A percentile compares a stretch with the other conserved stretches of the same genome.
These are phyloP conservation scores for Oryzias sinensis DNA, from an alignment of 2,797 vertebrate species.

Conservation along the genomic window DNA sequence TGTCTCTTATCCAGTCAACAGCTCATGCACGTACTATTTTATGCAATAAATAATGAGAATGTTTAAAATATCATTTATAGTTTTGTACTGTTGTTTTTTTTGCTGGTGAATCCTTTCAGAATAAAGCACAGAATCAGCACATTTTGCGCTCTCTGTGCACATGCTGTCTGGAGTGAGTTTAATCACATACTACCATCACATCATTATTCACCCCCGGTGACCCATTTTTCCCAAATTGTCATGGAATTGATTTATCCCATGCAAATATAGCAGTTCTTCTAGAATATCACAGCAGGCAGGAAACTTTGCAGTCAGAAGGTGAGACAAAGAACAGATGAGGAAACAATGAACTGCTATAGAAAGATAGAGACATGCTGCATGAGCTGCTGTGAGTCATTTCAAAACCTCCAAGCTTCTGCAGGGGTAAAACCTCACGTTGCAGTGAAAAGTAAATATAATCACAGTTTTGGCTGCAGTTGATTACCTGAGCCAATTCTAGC, in stretches of 20 bases:
- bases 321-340: constrained; percentile 50
- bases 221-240: constrained; percentile 26
- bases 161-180: constrained; percentile 1
- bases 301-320: constrained; percentile 45
- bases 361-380: constrained; percentile 3
- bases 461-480: too few species aligned
- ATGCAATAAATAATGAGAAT: neutral
- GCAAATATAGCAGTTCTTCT: constrained; percentile 65
- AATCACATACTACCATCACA: constrained; percentile 3
- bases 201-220: constrained; percentile 40
- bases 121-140: constrained; percentile 2
- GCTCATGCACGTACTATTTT: constrained; percentile 6
- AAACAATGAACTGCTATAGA: constrained; percentile 45
- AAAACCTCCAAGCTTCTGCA: too few species aligned
- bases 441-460: too few species aligned
- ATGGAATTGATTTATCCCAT: constrained; percentile 57
- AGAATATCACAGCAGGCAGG: constrained; percentile 58
- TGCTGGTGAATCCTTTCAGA: constrained; percentile 3
- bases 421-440: too few species aligned
- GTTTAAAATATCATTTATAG: neutral
- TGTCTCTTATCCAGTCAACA: neutral
- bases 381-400: too few species aligned
- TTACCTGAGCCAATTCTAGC: too few species aligned
- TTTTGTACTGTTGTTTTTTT: neutral
- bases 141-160: neutral